Conservation (phyloP, 2,113 vertebrate species). For the Dromiciops gliroides region DNA sequence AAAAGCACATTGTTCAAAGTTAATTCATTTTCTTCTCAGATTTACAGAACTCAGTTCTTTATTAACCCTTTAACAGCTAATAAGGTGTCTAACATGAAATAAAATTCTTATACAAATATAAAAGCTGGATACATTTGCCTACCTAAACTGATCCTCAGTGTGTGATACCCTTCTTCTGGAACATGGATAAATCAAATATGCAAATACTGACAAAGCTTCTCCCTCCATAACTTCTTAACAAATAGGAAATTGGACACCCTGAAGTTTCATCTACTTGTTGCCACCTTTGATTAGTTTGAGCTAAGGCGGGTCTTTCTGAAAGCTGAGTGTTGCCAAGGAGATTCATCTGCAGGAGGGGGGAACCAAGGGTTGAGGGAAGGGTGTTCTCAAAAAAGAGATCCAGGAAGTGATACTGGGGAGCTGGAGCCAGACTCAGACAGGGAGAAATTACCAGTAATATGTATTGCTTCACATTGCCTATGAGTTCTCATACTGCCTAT, state of each 20-base stretch:
- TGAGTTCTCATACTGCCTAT: not conserved
- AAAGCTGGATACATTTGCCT: slow-evolving; percentile 22
- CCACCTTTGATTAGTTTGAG: not conserved
- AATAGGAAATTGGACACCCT: not conserved
- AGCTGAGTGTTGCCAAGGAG: not conserved
- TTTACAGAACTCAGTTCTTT: slow-evolving; percentile 22
- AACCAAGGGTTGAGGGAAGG: not conserved
- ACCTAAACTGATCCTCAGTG: slow-evolving; percentile 5
- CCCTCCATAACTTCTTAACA: not conserved
- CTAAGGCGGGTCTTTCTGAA: not conserved
- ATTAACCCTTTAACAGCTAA: not conserved
- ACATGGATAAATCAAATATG: slow-evolving; percentile 26
- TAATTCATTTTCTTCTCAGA: slow-evolving; percentile 12
- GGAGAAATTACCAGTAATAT: not conserved
- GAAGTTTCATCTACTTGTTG: not conserved
- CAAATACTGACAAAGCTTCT: not conserved
- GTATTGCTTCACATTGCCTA: too few species aligned
- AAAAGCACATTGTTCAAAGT: not conserved
- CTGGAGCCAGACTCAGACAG: not conserved
- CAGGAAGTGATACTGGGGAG: not conserved
- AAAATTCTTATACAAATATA: not conserved
- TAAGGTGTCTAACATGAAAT: not conserved
- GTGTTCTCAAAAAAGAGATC: not conserved
- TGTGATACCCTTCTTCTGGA: not conserved
- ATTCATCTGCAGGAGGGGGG: not conserved